phyloP scores from a whole-genome alignment of 2,888 invertebrate genomes.

The Malachius bipustulatus region DNA sequence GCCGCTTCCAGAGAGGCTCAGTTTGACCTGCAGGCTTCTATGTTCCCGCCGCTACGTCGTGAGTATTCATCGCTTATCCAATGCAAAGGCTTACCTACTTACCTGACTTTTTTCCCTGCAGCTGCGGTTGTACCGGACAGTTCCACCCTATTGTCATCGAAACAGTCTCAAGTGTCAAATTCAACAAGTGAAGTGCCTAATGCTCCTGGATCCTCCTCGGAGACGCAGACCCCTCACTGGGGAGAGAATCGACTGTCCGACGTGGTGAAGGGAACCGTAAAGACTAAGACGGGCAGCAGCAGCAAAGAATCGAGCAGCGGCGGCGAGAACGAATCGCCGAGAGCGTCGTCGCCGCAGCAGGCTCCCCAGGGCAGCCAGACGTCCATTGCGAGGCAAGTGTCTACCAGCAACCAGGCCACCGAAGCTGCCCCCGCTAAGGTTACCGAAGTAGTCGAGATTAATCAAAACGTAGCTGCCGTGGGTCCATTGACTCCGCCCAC shows the following conservation, averaged over 20 bases:
- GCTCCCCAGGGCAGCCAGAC: constrained; percentile 13
- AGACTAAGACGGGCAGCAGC: constrained; percentile 39
- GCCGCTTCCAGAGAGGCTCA: constrained; percentile 42
- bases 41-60: constrained; percentile 71
- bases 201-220: constrained; percentile 21
- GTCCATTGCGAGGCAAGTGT: constrained; percentile 11
- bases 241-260: constrained; percentile 61
- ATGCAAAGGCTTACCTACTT: background rate
- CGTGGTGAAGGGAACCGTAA: constrained; percentile 64
- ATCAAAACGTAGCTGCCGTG: background rate
- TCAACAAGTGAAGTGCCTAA: constrained; percentile 25
- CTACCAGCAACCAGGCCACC: constrained; percentile 25
- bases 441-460: constrained; percentile 30
- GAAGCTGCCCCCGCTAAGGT: constrained; percentile 25
- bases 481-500: constrained; percentile 42
- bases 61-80: constrained; percentile 21
- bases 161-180: constrained; percentile 27
- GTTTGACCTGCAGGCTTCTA: constrained; percentile 67
- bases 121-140: constrained; percentile 23
- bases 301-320: constrained; percentile 27
- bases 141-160: constrained; percentile 18
- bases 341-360: constrained; percentile 31
- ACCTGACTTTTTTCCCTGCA: too few species aligned
- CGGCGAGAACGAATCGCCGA: constrained; percentile 29
- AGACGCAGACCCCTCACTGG: constrained; percentile 30